Base-by-base conservation (phyloP, 92 coral and sea anemone species). In the Phenganax marumi region DNA sequence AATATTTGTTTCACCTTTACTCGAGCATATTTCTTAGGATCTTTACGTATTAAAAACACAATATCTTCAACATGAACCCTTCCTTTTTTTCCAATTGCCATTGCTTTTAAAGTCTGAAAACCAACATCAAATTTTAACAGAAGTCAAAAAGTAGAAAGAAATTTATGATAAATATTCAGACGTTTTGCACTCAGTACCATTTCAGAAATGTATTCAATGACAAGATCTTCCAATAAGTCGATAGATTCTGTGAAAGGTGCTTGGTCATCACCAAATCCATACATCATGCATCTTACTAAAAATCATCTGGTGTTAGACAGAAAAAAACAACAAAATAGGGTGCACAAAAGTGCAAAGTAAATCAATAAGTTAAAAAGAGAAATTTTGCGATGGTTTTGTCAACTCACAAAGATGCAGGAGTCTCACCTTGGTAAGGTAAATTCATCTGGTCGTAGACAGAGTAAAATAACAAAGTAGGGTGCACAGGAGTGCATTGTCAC, bases 211-310 rank as follows among this genome's bases (percentile, higher is more conserved):
- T 95, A 95, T 48, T 95, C 98, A 39, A 95, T 86, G 33, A 95
- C 98, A 82, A 95, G 85, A 68, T 95, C 98, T 62, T 95, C 98
- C 62, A 95, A 83, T 57, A 95, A 85, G 79, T 95, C 98, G 21
- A 95, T 97, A 10, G 98, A 92, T 55, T 95, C 98, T 58, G 98
- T 95, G 77, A 89, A 95, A 14, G 98, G 98, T 26, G 93, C 91
- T 75, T 95, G 95, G 43, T 95, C 98, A 85, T 95, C 98, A 23
- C 98, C 98, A 91, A 95, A 95, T 0, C 98, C 98, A 81, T 77
- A 95, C 98, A 95, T 95, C 98, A 95, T 95, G 50, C 98, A 95
- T 75, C 97, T 81, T 77, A 95, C 98, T 95, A 33, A 33, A 33
- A 33, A 33, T 33, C 43, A 33, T 33, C 43, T 33, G 43, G 43